Base-by-base conservation (phyloP, 2,113 vertebrate species). In the Nanorana parkeri region DNA sequence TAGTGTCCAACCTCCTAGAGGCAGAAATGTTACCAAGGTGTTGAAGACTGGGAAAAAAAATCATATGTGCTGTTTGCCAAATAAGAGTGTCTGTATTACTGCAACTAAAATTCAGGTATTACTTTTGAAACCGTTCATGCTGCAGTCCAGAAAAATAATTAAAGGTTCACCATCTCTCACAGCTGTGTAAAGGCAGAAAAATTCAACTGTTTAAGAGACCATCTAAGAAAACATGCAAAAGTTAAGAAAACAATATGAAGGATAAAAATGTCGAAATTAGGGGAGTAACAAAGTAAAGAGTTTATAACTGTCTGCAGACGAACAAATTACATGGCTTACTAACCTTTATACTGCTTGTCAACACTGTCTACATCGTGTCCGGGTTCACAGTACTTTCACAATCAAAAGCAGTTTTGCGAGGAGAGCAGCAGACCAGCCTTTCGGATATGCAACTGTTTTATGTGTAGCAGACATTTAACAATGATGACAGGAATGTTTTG, bases 401-500 rank as follows among this genome's bases (percentile, higher is more conserved):
- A n/a, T n/a, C n/a, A 29, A 67, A 67, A 29, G 36, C 63, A 17
- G 24, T 78, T 78, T 78, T 78, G 26, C 20, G 17, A 66, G 26
- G 26, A 64, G 60, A 63, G 17, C 60, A 66, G 41, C 75, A 29
- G 75, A 28, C 17, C 61, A 77, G 61, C 61, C 23, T 74, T 74
- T 29, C 58, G 51, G 51, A 55, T 68, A 74, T 78, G 51, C 47
- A 78, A 55, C 6, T 23, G 28, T 79, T 67, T 67, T 79, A 68
- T 79, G 64, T 79, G 64, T 68, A 79, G 52, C 77, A 79, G 77
- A 68, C 47, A 79, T 68, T 51, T 54, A 73, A 81, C 41, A 52
- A 19, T 55, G 68, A 74, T 81, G 80, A 81, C 79, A 64, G 79
- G 52, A 81, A 73, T 73, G 69, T 69, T 71, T 78, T 54, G 47